Evolutionary conservation across 2,888 invertebrate species (phyloP), one percentile per base, ranked within the genome.

Genomic region (Clivina fossor): DNA sequence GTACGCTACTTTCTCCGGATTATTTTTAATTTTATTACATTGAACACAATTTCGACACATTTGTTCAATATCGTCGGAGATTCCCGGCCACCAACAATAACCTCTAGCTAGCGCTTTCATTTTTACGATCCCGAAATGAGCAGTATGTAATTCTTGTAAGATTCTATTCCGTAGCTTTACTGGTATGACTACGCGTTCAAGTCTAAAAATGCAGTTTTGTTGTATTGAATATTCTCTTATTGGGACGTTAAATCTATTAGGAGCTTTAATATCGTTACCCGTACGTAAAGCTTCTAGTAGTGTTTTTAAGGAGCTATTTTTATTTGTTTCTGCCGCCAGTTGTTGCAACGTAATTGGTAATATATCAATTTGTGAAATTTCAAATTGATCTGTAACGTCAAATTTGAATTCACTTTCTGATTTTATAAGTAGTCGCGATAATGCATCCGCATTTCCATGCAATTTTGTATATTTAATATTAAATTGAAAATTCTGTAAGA

Each of bases 1-100:
- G 18, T 56, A 55, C 32, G 61, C 63, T 19, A 60, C 60, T 66
- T 68, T 2, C 62, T 50, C 18, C 50, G 49, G 58, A 58, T 49
- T 62, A 56, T 43, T 60, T 60, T 50, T 59, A 13, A 56, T 41
- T 55, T 41, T 19, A 24, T 56, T 44, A 38, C 60, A 62, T 24
- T 32, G 20, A 5, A 40, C 50, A 22, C 59, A 61, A 15, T 49
- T 51, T 33, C 30, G 28, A 8, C 20, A 30, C n/a, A 37, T 40
- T 20, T 51, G 26, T 32, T 57, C 58, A n/a, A 58, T 58, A 33
- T 61, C 53, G 1, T 28, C 8, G 26, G 57, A 50, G 3, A 61
- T 56, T 5, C 32, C 37, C 8, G 51, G 48, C 59, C 61, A 58
- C 47, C 58, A 61, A 13, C 55, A 41, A 18, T 18, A 50, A 37